phyloP scores from a whole-genome alignment of 2,888 invertebrate species.

The Gari tellinella region DNA sequence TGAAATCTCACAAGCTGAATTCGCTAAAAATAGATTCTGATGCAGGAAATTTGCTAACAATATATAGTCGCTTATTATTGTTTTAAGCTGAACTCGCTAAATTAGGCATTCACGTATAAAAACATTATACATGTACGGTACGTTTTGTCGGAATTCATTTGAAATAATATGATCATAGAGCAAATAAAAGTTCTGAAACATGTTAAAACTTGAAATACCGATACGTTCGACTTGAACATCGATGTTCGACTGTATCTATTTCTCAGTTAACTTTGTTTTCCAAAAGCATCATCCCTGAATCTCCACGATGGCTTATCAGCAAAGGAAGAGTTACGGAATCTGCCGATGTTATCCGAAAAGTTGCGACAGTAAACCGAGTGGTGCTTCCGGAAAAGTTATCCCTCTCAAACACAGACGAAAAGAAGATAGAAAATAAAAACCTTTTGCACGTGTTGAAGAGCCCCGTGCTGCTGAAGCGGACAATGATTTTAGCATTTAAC shows the following conservation, averaged over 20 bases:
- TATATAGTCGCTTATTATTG: too few relatives aligned
- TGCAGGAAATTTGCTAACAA: too few relatives aligned
- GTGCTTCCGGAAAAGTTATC: background rate
- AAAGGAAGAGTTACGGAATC: conserved; percentile 52
- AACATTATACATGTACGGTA: too few relatives aligned
- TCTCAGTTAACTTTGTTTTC: too few relatives aligned
- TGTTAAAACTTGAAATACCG: too few relatives aligned
- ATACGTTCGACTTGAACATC: background rate
- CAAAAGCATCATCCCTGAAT: conserved; percentile 63
- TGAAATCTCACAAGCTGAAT: too few relatives aligned
- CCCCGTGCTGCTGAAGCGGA: conserved; percentile 42
- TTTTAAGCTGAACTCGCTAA: too few relatives aligned
- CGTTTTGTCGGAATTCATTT: too few relatives aligned
- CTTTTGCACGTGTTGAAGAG: conserved; percentile 43
- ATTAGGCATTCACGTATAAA: too few relatives aligned
- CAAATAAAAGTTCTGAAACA: too few relatives aligned
- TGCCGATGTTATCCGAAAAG: conserved; percentile 44
- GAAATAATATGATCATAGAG: too few relatives aligned
- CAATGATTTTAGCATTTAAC: conserved; percentile 85
- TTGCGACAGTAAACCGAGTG: conserved; percentile 54
- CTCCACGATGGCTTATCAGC: conserved; percentile 64
- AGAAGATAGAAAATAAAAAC: background rate
- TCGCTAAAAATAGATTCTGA: too few relatives aligned
- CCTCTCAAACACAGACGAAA: background rate
- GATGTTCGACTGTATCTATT: background rate